These are phyloP conservation scores for Fukomys damarensis DNA, from an alignment of 2,113 vertebrate species.

Conservation along the genomic window DNA sequence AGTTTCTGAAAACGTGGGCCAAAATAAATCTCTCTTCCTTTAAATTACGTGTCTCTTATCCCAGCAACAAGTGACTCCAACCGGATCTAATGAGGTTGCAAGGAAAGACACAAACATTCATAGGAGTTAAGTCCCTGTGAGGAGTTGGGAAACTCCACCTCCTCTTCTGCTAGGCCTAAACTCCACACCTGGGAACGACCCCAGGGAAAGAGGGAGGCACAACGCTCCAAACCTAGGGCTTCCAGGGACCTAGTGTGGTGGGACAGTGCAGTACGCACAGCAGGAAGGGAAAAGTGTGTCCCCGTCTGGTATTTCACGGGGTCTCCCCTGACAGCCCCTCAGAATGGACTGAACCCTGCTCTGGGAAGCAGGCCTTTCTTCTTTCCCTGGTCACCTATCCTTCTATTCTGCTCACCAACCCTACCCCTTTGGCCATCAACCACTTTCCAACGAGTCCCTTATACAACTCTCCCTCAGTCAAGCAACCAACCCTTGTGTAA, in stretches of 20 bases:
- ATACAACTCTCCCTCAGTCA: not conserved
- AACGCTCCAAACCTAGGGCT: too few relatives aligned
- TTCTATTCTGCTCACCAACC: not conserved
- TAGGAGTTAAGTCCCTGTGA: not conserved
- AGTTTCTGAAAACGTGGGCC: not conserved
- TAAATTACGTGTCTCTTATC: not conserved
- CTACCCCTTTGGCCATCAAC: not conserved
- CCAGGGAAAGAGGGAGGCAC: not conserved
- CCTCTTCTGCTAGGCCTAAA: not conserved
- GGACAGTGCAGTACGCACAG: not conserved
- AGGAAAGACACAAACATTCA: not conserved
- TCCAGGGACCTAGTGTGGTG: rapidly evolving
- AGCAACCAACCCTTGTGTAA: not conserved
- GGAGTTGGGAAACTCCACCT: not conserved
- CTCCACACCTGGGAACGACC: not conserved
- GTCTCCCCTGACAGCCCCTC: not conserved
- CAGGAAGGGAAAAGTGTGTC: rapidly evolving
- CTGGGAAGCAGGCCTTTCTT: rapidly evolving
- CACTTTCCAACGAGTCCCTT: not conserved
- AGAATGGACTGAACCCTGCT: not conserved
- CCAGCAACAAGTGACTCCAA: not conserved
- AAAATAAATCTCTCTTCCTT: not conserved
- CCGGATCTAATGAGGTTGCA: not conserved
- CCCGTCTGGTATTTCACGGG: not conserved
- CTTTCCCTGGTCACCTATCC: not conserved